These are phyloP conservation scores for Helobdella robusta DNA, from an alignment of 2,888 invertebrate species.

Conservation along the genomic window DNA sequence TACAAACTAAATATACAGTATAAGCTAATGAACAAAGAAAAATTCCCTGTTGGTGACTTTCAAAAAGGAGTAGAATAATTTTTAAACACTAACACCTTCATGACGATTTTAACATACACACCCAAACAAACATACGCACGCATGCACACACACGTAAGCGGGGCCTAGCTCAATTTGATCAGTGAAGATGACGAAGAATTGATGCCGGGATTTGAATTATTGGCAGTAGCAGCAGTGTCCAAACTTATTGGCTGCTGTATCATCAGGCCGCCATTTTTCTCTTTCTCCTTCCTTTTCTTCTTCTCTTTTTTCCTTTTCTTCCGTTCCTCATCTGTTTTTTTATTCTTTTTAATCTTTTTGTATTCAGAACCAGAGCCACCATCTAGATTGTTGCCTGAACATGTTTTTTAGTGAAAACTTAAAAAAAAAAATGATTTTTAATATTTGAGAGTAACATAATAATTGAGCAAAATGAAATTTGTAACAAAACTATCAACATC, in stretches of 20 bases:
- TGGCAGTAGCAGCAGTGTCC: slow-evolving; percentile 1
- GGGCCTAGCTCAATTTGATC: too few relatives aligned
- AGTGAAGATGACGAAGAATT: too few relatives aligned
- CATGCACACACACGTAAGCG: too few relatives aligned
- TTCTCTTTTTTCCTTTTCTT: slow-evolving; percentile 76
- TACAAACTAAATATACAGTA: too few relatives aligned
- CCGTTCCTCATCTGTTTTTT: slow-evolving; percentile 37
- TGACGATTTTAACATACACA: too few relatives aligned
- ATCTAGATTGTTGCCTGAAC: slow-evolving; percentile 33
- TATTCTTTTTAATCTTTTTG: slow-evolving; percentile 38
- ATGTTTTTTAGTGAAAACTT: not conserved
- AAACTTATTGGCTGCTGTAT: not conserved
- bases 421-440: not conserved
- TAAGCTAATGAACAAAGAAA: too few relatives aligned
- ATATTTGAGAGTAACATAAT: not conserved
- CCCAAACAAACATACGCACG: too few relatives aligned
- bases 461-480: not conserved
- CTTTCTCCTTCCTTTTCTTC: slow-evolving; percentile 73
- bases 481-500: too few relatives aligned
- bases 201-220: not conserved
- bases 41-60: too few relatives aligned
- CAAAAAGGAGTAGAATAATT: too few relatives aligned
- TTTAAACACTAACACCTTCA: too few relatives aligned
- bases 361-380: slow-evolving; percentile 35
- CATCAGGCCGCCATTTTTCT: slow-evolving; percentile 28